Percentiles rank a stretch among this genome's conserved stretches.
These are phyloP conservation scores for Pelobates cultripes DNA, from an alignment of 2,797 vertebrate species.

Conservation along the genomic window DNA sequence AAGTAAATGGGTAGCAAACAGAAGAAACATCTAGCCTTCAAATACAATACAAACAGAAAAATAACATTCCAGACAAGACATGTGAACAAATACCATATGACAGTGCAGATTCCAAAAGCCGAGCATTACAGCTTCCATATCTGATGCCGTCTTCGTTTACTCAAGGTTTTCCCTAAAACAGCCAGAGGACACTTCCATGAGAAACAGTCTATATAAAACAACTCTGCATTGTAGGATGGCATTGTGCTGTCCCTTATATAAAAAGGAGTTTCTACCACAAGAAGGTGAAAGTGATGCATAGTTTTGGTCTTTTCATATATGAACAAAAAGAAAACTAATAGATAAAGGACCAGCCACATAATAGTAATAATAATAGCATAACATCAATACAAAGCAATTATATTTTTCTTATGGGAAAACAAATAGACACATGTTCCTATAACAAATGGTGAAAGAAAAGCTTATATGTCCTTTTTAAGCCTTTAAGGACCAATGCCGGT, in stretches of 20 bases:
- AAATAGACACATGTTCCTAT: constrained; percentile 25
- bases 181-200: constrained; percentile 31
- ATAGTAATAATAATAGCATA: not conserved
- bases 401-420: constrained; percentile 51
- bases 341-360: not conserved
- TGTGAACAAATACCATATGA: constrained; percentile 48
- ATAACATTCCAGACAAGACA: constrained; percentile 31
- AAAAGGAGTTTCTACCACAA: constrained; percentile 30
- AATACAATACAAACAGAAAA: constrained; percentile 35
- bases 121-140: constrained; percentile 10
- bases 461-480: no score
- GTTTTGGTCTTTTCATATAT: constrained; percentile 20
- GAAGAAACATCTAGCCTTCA: constrained; percentile 29
- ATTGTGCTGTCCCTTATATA: constrained; percentile 20
- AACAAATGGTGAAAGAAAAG: not conserved
- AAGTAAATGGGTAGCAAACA: constrained; percentile 41
- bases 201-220: constrained; percentile 41
- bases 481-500: no score
- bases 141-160: constrained; percentile 37
- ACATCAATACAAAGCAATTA: not conserved
- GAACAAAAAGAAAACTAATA: constrained; percentile 29
- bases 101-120: constrained; percentile 35
- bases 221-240: constrained; percentile 27
- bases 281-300: constrained; percentile 29
- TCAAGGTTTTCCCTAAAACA: constrained; percentile 33